phyloP scores from a whole-genome alignment of 2,797 vertebrate genomes.

The Borostomias antarcticus region DNA sequence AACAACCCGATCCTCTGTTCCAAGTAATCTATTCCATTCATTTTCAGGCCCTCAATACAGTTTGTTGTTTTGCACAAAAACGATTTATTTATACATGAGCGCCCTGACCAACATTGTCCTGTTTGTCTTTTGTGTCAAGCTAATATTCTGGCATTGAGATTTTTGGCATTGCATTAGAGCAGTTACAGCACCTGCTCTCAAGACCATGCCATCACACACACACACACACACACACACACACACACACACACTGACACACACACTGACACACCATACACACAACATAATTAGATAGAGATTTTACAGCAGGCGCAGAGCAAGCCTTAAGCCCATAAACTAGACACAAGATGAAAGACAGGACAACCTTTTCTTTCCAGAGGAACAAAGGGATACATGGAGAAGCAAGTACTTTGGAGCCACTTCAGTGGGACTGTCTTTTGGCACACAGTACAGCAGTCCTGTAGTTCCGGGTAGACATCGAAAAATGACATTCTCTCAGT shows the following conservation, averaged over 20 bases:
- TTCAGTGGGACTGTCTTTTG: too few relatives aligned
- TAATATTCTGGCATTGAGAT: conserved; percentile 27
- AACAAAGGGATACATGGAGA: background rate
- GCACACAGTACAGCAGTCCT: too few relatives aligned
- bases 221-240: conserved; percentile 11
- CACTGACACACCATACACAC: background rate
- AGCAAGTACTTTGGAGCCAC: too few relatives aligned
- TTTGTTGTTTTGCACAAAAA: conserved; percentile 8
- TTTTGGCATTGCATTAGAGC: conserved; percentile 42
- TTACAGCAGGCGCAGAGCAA: conserved; percentile 19
- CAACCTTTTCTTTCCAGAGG: conserved; percentile 14
- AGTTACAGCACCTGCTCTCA: conserved; percentile 46
- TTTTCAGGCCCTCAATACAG: background rate
- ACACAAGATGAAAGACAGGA: conserved; percentile 2
- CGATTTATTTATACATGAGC: conserved; percentile 20
- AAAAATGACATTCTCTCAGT: background rate
- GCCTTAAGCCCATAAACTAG: background rate
- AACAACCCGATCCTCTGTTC: background rate
- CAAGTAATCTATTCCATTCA: background rate
- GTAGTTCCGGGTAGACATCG: too few relatives aligned
- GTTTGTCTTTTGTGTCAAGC: conserved; percentile 29
- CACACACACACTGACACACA: conserved; percentile 18
- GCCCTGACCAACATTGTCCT: conserved; percentile 38
- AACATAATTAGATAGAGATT: conserved; percentile 40
- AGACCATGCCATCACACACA: conserved; percentile 19